Evolutionary conservation across 2,797 vertebrate species (phyloP), one percentile per base, ranked within the genome.

Genomic region (Falco rusticolus): DNA sequence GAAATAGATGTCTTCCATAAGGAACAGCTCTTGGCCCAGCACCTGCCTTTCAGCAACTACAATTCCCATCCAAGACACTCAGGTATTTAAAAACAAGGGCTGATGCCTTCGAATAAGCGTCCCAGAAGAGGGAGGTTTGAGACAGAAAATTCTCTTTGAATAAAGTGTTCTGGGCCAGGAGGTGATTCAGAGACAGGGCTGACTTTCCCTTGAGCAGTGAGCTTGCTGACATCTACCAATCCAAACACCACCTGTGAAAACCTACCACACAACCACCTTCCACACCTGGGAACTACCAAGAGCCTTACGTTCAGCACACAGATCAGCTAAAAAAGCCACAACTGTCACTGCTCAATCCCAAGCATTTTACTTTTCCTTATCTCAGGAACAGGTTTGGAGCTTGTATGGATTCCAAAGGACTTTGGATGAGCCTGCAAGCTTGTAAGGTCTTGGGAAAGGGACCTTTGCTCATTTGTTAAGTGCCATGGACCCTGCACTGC

Each of bases 181-280:
- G 65, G 64, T 83, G 81, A 91, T 37, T 94, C 91, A 85, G 75
- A 96, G 76, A 64, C 59, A 48, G 78, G 63, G 70, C 60, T 60
- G 50, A 56, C 48, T 87, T 81, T 16, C 41, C 75, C 54, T 60
- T 65, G 74, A 92, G 84, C 93, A 51, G 33, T 28, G 72, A 91
- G 63, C 63, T 74, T 60, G 29, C 72, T 79, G 87, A 86, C 89
- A 66, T n/a, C 65, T 29, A 61, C 89, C 72, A 81, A 41, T 3
- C 60, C 91, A 94, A 92, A 94, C 75, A 84, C 19, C 63, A 21
- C 8, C 48, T 26, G 21, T 47, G 70, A 78, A 92, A 95, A 61
- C 21, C 1, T 9, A 57, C 24, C 84, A 51, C 64, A 74, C 64
- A 82, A 71, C 87, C 83, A 68, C 75, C 84, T 85, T 65, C 81